These are phyloP conservation scores for Parthenolecanium corni DNA, from an alignment of 2,888 invertebrate genomes.

Conservation along the genomic window DNA sequence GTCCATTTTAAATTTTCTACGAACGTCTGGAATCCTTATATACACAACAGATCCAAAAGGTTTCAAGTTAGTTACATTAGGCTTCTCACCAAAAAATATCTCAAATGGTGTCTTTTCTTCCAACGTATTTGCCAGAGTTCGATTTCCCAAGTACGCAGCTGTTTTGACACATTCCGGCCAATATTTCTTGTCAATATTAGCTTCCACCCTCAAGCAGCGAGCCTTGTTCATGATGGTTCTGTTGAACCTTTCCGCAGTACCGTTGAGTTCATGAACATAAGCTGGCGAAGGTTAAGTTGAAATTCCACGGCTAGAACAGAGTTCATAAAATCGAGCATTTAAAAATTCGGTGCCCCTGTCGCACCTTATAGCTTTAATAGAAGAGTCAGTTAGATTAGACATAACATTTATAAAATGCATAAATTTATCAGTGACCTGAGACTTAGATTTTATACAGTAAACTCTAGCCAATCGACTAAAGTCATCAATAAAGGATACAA, in stretches of 20 bases:
- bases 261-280: slow-evolving; percentile 29
- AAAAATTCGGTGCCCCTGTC: slow-evolving; percentile 30
- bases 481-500: slow-evolving; percentile 33
- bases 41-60: slow-evolving; percentile 35
- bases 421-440: slow-evolving; percentile 30
- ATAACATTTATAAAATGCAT: slow-evolving; percentile 27
- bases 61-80: slow-evolving; percentile 34
- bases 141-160: slow-evolving; percentile 23
- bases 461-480: no score
- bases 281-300: slow-evolving; percentile 19
- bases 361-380: slow-evolving; percentile 26
- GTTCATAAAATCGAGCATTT: slow-evolving; percentile 28
- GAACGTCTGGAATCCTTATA: slow-evolving; percentile 34
- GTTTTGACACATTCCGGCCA: slow-evolving; percentile 21
- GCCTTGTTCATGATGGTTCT: neutral
- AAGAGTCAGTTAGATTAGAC: slow-evolving; percentile 23
- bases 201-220: neutral
- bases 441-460: slow-evolving; percentile 32
- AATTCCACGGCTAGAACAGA: no score
- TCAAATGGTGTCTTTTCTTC: slow-evolving; percentile 34
- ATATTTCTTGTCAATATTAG: slow-evolving; percentile 9
- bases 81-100: slow-evolving; percentile 35
- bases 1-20: slow-evolving; percentile 30
- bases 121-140: slow-evolving; percentile 26
- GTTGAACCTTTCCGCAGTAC: slow-evolving; percentile 28